Conservation (phyloP, 2,888 invertebrate genomes). For the Lithophane ornitopus region DNA sequence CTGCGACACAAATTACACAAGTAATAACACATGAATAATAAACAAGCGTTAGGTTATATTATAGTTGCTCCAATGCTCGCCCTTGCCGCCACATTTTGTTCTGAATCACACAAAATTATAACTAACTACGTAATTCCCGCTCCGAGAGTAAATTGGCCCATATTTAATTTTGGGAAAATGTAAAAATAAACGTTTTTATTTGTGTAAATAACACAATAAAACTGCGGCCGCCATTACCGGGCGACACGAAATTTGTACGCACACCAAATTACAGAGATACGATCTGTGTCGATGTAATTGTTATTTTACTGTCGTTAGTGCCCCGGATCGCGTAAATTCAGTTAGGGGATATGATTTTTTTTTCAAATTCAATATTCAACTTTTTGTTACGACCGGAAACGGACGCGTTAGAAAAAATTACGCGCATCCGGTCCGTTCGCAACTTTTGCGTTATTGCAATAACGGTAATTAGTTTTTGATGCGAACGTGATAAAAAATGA, state of each 20-base stretch:
- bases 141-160: slow-evolving; percentile 84
- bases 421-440: slow-evolving; percentile 82
- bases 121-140: slow-evolving; percentile 85
- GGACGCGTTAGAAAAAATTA: slow-evolving; percentile 89
- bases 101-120: slow-evolving; percentile 81
- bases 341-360: slow-evolving; percentile 87
- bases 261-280: slow-evolving; percentile 87
- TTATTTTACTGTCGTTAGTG: slow-evolving; percentile 89
- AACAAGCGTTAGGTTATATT: slow-evolving; percentile 64
- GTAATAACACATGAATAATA: slow-evolving; percentile 83
- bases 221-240: slow-evolving; percentile 84
- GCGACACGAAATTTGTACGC: slow-evolving; percentile 84
- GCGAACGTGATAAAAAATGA: slow-evolving; percentile 73
- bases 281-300: slow-evolving; percentile 89
- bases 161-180: slow-evolving; percentile 91
- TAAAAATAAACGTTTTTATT: slow-evolving; percentile 91
- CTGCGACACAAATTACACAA: slow-evolving; percentile 83
- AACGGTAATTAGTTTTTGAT: slow-evolving; percentile 83
- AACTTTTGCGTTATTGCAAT: slow-evolving; percentile 83
- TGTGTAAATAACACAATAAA: slow-evolving; percentile 91
- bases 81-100: slow-evolving; percentile 58
- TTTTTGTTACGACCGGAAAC: slow-evolving; percentile 84
- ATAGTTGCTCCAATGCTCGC: slow-evolving; percentile 39
- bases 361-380: slow-evolving; percentile 84
- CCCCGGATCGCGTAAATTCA: slow-evolving; percentile 88